phyloP scores from a whole-genome alignment of 2,888 invertebrate genomes.

The Synanthedon myopaeformis region DNA sequence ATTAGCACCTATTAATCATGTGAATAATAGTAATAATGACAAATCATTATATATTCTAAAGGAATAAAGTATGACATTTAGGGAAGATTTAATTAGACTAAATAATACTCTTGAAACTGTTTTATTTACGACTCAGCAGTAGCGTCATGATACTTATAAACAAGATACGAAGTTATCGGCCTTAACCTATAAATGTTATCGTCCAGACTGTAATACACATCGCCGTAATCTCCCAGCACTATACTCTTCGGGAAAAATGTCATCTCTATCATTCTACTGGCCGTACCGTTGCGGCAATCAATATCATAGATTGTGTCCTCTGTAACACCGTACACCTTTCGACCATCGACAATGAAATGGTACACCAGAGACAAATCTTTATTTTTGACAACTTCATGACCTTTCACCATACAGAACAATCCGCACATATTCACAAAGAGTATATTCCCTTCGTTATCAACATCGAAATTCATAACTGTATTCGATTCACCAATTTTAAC shows the following conservation, averaged over 20 bases:
- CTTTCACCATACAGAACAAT: conserved; percentile 36
- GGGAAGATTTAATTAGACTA: not conserved
- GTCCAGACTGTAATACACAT: conserved; percentile 44
- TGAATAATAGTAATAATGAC: too few species aligned
- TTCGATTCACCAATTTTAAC: conserved; percentile 32
- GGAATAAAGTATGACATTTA: not conserved
- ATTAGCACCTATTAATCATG: too few species aligned
- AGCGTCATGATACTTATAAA: conserved; percentile 24
- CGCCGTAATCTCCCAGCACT: conserved; percentile 53
- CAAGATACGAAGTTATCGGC: conserved; percentile 42
- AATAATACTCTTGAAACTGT: not conserved
- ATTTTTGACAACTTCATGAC: conserved; percentile 40
- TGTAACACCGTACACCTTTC: conserved; percentile 36
- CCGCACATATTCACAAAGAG: conserved; percentile 54
- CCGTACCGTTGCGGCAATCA: conserved; percentile 47
- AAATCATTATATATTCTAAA: not conserved
- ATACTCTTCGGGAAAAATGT: conserved; percentile 42
- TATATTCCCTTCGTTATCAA: conserved; percentile 41
- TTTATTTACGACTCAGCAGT: too few species aligned
- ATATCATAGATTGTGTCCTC: conserved; percentile 40
- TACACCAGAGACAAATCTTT: conserved; percentile 8
- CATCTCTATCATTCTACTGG: conserved; percentile 31
- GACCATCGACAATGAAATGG: conserved; percentile 20
- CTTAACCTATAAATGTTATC: conserved; percentile 41
- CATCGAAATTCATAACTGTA: conserved; percentile 48